Evolutionary conservation across 2,113 vertebrate genomes (phyloP).

Genomic region (Rhinichthys klamathensis): DNA sequence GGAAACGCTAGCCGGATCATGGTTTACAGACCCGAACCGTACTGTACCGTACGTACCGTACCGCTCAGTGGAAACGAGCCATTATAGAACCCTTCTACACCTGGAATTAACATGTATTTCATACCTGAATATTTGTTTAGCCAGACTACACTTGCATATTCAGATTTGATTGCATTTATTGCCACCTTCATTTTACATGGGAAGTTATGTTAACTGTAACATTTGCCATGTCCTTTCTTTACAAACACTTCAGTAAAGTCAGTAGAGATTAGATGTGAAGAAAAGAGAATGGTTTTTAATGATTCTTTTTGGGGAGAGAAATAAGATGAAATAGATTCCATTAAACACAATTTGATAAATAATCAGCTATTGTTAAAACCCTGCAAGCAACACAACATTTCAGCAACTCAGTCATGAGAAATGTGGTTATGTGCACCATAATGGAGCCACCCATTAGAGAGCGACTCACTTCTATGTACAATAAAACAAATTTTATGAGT

Average conservation of each 20-base stretch:
- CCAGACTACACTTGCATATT: not conserved
- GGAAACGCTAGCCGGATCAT: too few relatives aligned
- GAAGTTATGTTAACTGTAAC: not conserved
- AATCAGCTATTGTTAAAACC: not conserved
- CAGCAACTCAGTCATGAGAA: too few relatives aligned
- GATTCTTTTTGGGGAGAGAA: not conserved
- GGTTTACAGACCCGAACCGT: too few relatives aligned
- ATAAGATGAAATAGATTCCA: not conserved
- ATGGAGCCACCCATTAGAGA: not conserved
- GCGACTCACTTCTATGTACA: not conserved
- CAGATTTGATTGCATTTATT: not conserved
- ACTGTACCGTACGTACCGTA: too few relatives aligned
- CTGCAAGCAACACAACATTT: too few relatives aligned
- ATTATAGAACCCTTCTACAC: too few relatives aligned
- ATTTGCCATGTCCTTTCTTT: not conserved
- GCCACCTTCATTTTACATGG: not conserved
- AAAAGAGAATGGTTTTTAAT: not conserved
- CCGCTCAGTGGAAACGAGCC: too few relatives aligned
- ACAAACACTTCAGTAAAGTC: not conserved
- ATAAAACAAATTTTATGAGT: not conserved
- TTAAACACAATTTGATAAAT: not conserved
- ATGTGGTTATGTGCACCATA: not conserved
- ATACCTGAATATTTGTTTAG: not conserved
- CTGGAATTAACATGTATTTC: too few relatives aligned
- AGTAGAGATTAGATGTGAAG: not conserved